phyloP scores from a whole-genome alignment of 1,140 invertebrate species.

The Papilio glaucus region DNA sequence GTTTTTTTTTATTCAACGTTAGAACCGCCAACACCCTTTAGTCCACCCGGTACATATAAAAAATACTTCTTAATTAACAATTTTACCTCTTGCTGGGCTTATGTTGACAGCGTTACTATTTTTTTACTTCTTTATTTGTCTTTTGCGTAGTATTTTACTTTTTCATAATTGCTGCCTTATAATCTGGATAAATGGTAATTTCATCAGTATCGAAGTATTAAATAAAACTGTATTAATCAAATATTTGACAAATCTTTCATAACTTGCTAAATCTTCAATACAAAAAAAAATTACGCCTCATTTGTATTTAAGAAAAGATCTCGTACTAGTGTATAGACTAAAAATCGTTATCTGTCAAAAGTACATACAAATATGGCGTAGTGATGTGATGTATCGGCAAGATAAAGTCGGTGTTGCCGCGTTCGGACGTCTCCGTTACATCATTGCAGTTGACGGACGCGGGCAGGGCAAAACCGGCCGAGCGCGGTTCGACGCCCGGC shows the following conservation, averaged over 20 bases:
- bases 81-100: too few relatives aligned
- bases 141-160: constrained; percentile 8
- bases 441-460: constrained; percentile 53
- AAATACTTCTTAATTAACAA: too few relatives aligned
- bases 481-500: constrained; percentile 50
- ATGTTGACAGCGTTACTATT: neutral
- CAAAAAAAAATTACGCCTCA: neutral
- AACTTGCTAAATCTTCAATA: neutral
- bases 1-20: too few relatives aligned
- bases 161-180: neutral
- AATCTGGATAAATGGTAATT: too few relatives aligned
- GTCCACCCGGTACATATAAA: too few relatives aligned
- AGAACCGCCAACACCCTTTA: too few relatives aligned
- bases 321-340: neutral
- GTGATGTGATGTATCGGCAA: constrained; percentile 32
- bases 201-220: too few relatives aligned
- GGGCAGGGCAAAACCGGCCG: constrained; percentile 41
- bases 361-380: constrained; percentile 17
- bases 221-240: neutral
- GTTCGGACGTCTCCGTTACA: constrained; percentile 44
- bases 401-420: constrained; percentile 26
- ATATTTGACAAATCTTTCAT: neutral
- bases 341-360: constrained; percentile 34
- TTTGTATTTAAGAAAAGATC: constrained; percentile 9
- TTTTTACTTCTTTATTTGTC: neutral